Evolutionary conservation across 2,797 vertebrate genomes (phyloP).

Genomic region (Gymnothorax javanicus): DNA sequence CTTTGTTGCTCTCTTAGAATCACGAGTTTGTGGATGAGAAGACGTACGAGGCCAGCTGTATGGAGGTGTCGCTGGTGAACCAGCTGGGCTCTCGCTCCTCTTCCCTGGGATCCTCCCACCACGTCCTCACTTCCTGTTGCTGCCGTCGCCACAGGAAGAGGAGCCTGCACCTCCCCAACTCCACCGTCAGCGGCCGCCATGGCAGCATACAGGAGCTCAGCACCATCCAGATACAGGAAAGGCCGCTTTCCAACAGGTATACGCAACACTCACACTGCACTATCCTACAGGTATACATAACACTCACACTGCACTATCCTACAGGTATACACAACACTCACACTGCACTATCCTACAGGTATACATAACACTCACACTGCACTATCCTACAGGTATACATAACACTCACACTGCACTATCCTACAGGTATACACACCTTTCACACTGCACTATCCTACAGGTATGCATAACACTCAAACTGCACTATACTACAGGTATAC

Average conservation of each 20-base stretch:
- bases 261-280: neutral
- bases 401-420: no score
- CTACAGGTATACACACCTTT: no score
- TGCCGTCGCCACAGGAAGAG: constrained; percentile 83
- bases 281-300: no score
- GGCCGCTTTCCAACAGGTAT: constrained; percentile 87
- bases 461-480: no score
- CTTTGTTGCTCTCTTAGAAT: constrained; percentile 71
- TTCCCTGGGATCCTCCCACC: constrained; percentile 81
- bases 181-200: constrained; percentile 72
- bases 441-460: no score
- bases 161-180: constrained; percentile 82
- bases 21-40: constrained; percentile 93
- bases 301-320: no score
- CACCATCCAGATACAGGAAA: constrained; percentile 90
- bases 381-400: no score
- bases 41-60: constrained; percentile 79
- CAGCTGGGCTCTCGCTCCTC: constrained; percentile 79
- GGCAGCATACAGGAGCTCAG: constrained; percentile 90
- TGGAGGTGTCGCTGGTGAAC: constrained; percentile 82
- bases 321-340: no score
- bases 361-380: no score
- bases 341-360: no score
- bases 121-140: constrained; percentile 83
- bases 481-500: no score